Base-by-base conservation (phyloP, 2,888 invertebrate species). In the Congeria kusceri region DNA sequence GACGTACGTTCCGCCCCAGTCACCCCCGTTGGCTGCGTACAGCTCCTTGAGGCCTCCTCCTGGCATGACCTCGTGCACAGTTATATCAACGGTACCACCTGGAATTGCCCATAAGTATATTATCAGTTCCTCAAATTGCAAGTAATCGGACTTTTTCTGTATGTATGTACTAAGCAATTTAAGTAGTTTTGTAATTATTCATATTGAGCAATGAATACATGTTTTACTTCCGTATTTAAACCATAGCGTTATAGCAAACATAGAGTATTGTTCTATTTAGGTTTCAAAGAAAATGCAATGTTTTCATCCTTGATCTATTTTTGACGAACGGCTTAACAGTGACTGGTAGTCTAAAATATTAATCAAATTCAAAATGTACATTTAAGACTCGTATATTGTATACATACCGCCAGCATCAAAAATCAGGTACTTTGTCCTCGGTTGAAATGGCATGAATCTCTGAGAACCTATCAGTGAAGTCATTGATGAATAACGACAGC, bases 1-100 rank as follows among this genome's bases (percentile, higher is more conserved):
- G n/a, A 79, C 65, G 32, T 71, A 73, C 11, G 71, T 79, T 18
- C 79, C 79, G 11, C 79, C 79, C 79, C 79, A 79, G n/a, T 69
- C 32, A 11, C 78, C 78, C 0, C 78, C 78, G 23, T 66, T 78
- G 29, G 73, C 73, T 32, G 64, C 62, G 44, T 73, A 74, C 0
- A 78, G 56, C 46, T 78, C 78, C 27, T 70, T 69, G 9, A 78
- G 27, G 11, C 64, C 53, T 0, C 69, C 69, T 13, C 58, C 58
- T 0, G 15, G 39, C 27, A 68, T 58, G 15, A 73, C 78, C 49
- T 78, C 57, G 27, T 78, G 78, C 2, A 78, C 74, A 20, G 78
- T 73, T 0, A 78, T 73, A 47, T 78, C 78, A 20, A 78, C 62
- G 20, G 78, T 78, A 32, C 78, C 78, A 47, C 78, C 78, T 78